phyloP scores from a whole-genome alignment of 1,140 invertebrate species.

The Drosophila gunungcola region DNA sequence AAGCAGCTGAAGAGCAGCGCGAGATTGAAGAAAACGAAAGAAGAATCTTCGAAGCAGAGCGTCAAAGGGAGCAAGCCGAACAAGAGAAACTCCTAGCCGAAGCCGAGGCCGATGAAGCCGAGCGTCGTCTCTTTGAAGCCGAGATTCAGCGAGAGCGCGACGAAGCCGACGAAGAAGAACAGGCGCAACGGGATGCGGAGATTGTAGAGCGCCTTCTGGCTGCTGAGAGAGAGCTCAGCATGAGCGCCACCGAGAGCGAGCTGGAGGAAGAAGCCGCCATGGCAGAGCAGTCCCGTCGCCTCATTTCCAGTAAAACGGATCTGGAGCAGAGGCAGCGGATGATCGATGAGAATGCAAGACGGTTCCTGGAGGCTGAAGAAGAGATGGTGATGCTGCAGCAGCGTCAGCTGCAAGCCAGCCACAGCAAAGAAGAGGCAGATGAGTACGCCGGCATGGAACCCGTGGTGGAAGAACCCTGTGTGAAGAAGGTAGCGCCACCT shows the following conservation, averaged over 20 bases:
- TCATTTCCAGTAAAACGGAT: constrained; percentile 45
- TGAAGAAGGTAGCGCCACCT: constrained; percentile 58
- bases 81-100: constrained; percentile 26
- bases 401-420: constrained; percentile 47
- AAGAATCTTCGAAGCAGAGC: constrained; percentile 20
- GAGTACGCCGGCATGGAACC: constrained; percentile 64
- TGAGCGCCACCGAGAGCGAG: constrained; percentile 70
- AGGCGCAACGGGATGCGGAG: constrained; percentile 57
- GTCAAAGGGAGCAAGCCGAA: constrained; percentile 17
- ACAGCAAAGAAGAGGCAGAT: constrained; percentile 34
- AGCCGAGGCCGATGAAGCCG: constrained; percentile 38
- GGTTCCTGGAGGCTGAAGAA: constrained; percentile 79
- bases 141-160: constrained; percentile 19
- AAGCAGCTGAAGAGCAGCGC: constrained; percentile 32
- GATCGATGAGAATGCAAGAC: constrained; percentile 79
- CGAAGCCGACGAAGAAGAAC: constrained; percentile 39
- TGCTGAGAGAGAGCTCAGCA: constrained; percentile 57
- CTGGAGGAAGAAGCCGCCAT: constrained; percentile 67
- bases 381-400: constrained; percentile 78
- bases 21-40: constrained; percentile 39
- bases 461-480: constrained; percentile 69
- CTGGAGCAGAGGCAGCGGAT: constrained; percentile 61
- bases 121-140: constrained; percentile 40
- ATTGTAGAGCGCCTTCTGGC: constrained; percentile 68
- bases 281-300: constrained; percentile 43